phyloP scores from a whole-genome alignment of 53 echinoderm and acorn worm genomes.

The Patiria pectinifera region DNA sequence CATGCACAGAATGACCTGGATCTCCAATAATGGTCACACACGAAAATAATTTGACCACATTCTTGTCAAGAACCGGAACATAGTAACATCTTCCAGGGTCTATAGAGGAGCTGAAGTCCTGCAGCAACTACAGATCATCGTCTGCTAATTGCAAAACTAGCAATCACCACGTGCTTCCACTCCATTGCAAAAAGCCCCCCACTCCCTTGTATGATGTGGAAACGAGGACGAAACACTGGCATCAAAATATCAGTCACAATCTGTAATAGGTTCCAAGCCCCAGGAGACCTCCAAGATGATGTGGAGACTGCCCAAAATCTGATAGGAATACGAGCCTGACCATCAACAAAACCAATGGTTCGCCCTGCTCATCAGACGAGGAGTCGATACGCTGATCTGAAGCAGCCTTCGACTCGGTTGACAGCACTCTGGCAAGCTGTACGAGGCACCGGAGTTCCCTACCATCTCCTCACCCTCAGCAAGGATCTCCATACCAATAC shows the following conservation, averaged over 20 bases:
- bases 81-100: not conserved
- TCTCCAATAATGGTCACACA: not conserved
- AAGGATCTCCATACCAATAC: no score
- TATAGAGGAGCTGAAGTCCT: conserved; percentile 22
- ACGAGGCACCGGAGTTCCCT: not conserved
- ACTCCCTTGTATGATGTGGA: not conserved
- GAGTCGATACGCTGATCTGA: not conserved
- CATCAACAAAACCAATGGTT: conserved; percentile 37
- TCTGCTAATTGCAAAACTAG: not conserved
- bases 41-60: conserved; percentile 1
- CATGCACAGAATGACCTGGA: conserved; percentile 23
- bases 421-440: no score
- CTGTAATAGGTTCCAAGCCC: not conserved
- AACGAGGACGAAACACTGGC: not conserved
- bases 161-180: not conserved
- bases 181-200: not conserved
- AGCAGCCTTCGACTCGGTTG: conserved; percentile 8
- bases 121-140: conserved; percentile 14
- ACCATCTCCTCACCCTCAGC: not conserved
- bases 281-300: conserved; percentile 10
- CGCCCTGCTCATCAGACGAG: conserved; percentile 14
- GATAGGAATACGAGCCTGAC: not conserved
- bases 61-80: not conserved
- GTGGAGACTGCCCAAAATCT: conserved; percentile 24
- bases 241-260: not conserved